Conservation (phyloP, 2,888 invertebrate genomes). For the Parthenolecanium corni region DNA sequence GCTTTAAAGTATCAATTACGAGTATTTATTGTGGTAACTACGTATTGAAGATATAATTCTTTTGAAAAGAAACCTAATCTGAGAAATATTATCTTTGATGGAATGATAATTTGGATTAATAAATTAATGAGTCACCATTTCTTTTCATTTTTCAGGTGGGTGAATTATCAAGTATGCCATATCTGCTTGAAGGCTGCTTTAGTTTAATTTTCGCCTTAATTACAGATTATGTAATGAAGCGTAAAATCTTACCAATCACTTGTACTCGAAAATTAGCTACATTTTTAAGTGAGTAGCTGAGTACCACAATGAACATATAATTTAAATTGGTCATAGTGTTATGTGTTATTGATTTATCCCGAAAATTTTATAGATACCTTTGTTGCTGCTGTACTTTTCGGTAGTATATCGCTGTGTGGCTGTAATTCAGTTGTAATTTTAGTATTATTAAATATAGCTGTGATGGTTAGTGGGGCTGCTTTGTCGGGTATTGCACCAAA, state of each 20-base stretch:
- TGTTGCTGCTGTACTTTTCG: conserved; percentile 48
- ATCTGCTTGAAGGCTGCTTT: conserved; percentile 48
- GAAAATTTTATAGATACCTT: conserved; percentile 42
- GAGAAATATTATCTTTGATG: no score
- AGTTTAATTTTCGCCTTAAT: conserved; percentile 48
- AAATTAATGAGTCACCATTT: no score
- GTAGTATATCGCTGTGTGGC: conserved; percentile 51
- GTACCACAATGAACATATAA: neutral
- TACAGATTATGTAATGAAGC: conserved; percentile 48
- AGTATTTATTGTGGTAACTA: no score
- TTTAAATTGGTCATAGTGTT: neutral
- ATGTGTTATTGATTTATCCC: neutral
- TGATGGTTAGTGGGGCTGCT: conserved; percentile 52
- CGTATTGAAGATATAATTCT: no score
- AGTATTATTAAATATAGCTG: conserved; percentile 48
- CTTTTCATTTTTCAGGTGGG: conserved; percentile 42
- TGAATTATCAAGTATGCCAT: conserved; percentile 51
- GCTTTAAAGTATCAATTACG: no score
- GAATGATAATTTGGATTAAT: no score
- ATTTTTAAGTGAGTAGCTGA: conserved; percentile 43
- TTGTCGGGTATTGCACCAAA: conserved; percentile 54
- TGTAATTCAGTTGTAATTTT: conserved; percentile 50
- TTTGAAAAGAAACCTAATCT: no score
- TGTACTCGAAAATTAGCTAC: conserved; percentile 54
- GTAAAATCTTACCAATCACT: conserved; percentile 47